These are phyloP conservation scores for Drosophila nigritarsus DNA, from an alignment of 2,888 invertebrate genomes.

Conservation along the genomic window DNA sequence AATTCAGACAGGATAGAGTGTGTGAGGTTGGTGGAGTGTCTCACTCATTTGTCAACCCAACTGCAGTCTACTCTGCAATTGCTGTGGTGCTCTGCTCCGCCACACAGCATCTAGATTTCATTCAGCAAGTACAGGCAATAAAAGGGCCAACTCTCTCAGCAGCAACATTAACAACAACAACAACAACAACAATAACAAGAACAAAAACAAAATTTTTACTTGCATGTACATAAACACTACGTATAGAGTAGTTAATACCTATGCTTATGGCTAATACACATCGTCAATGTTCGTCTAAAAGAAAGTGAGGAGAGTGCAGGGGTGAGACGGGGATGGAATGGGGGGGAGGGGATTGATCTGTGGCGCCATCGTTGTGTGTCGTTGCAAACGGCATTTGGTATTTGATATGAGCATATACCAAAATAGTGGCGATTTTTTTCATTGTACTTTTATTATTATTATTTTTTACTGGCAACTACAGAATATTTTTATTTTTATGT, in stretches of 20 bases:
- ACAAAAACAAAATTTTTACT: slow-evolving; percentile 6
- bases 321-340: neutral
- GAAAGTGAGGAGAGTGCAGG: neutral
- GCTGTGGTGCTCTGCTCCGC: too few species aligned
- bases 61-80: too few species aligned
- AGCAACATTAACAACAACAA: neutral
- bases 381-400: slow-evolving; percentile 54
- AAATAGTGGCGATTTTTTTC: slow-evolving; percentile 45
- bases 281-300: slow-evolving; percentile 21
- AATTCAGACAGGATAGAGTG: too few species aligned
- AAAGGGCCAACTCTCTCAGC: slow-evolving; percentile 27
- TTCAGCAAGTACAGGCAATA: slow-evolving; percentile 3
- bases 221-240: slow-evolving; percentile 16
- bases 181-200: neutral
- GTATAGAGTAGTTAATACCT: slow-evolving; percentile 1
- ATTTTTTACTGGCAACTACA: slow-evolving; percentile 27
- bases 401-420: slow-evolving; percentile 39
- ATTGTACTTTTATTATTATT: slow-evolving; percentile 46
- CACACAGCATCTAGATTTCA: neutral
- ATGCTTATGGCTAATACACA: neutral
- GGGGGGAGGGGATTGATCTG: slow-evolving; percentile 7
- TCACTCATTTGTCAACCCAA: too few species aligned
- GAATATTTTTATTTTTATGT: slow-evolving; percentile 36
- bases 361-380: slow-evolving; percentile 23
- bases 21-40: too few species aligned